phyloP scores from a whole-genome alignment of 2,797 vertebrate genomes.

The Smutsia gigantea region DNA sequence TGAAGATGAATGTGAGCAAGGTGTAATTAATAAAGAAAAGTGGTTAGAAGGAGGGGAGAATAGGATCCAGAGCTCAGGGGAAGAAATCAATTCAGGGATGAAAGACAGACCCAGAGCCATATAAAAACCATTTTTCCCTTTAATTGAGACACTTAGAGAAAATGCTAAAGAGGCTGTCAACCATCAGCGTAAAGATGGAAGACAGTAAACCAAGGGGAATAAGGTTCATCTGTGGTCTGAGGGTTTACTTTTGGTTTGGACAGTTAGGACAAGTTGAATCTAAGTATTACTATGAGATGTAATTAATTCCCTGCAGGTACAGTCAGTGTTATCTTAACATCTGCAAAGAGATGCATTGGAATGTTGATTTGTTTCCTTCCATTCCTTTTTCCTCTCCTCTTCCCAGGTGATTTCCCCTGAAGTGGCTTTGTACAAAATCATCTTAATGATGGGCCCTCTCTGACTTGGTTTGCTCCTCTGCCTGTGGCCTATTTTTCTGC shows the following conservation, averaged over 20 bases:
- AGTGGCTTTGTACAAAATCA: slow-evolving; percentile 6
- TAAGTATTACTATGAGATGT: not conserved
- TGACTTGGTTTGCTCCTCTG: not conserved
- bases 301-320: slow-evolving; percentile 3
- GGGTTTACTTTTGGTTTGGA: not conserved
- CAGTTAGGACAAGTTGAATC: not conserved
- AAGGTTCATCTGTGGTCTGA: not conserved
- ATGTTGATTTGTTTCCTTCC: not conserved
- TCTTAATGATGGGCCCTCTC: not conserved
- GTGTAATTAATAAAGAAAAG: not conserved
- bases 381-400: not conserved
- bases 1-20: not conserved
- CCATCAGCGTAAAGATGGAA: not conserved
- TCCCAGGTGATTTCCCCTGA: not conserved
- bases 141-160: not conserved
- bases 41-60: not conserved
- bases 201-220: not conserved
- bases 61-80: not conserved
- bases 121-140: not conserved
- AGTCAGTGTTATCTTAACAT: slow-evolving; percentile 3
- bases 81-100: not conserved
- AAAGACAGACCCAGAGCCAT: not conserved
- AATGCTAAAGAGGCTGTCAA: not conserved
- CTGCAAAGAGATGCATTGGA: not conserved
- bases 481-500: not conserved